phyloP scores from a whole-genome alignment of 2,888 invertebrate genomes.

The Clepsis dumicolana region DNA sequence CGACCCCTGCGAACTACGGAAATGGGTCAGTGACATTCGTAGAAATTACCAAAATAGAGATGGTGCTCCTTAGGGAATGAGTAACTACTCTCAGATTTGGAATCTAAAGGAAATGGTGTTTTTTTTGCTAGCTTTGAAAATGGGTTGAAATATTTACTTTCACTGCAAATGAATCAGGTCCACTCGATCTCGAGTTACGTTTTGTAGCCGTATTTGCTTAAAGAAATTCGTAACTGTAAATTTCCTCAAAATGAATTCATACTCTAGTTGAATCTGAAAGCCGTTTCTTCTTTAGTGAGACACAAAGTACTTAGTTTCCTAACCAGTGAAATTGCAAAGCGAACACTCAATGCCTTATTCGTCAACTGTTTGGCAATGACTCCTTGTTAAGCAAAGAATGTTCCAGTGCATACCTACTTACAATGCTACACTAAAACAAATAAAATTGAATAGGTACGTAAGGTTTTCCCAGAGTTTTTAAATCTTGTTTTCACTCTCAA shows the following conservation, averaged over 20 bases:
- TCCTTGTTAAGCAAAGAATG: conserved; percentile 23
- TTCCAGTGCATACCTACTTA: too few species aligned
- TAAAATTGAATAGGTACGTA: not conserved
- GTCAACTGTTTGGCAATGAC: conserved; percentile 16
- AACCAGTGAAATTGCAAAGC: conserved; percentile 15
- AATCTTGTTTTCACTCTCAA: too few species aligned
- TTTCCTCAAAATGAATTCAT: not conserved
- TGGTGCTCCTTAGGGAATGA: not conserved
- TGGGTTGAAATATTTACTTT: too few species aligned
- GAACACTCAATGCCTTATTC: conserved; percentile 13
- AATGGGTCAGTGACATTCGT: not conserved
- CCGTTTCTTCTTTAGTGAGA: conserved; percentile 16
- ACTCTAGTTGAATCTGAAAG: not conserved
- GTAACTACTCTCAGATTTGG: not conserved
- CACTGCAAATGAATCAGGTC: too few species aligned
- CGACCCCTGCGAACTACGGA: not conserved
- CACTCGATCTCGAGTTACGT: too few species aligned
- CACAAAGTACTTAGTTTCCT: conserved; percentile 14
- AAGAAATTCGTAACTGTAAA: too few species aligned
- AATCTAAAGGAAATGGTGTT: not conserved
- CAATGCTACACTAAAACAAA: not conserved
- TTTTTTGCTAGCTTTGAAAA: too few species aligned
- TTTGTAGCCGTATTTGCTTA: too few species aligned
- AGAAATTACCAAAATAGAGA: not conserved
- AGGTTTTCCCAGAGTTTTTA: too few species aligned